These are phyloP conservation scores for Xerus inauris DNA, from an alignment of 2,113 vertebrate genomes.

Conservation along the genomic window DNA sequence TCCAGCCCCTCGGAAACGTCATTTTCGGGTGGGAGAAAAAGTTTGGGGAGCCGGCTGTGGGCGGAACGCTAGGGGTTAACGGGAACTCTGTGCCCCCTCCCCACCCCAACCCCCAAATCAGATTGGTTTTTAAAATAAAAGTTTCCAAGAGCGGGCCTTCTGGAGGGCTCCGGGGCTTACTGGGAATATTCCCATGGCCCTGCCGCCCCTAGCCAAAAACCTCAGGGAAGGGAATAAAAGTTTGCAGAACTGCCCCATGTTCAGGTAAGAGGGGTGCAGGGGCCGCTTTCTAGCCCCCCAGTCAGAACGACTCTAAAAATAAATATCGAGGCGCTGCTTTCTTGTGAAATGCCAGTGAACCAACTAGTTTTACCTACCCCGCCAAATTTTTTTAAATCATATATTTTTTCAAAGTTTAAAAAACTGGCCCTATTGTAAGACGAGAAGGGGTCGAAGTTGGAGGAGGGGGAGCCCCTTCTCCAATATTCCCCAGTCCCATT, in stretches of 20 bases:
- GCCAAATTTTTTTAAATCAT: background rate
- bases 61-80: constrained; percentile 69
- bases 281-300: background rate
- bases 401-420: constrained; percentile 36
- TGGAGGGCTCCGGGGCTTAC: background rate
- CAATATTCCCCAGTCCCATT: background rate
- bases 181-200: background rate
- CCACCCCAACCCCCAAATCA: background rate
- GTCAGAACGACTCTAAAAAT: constrained; percentile 22
- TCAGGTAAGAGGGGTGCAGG: background rate
- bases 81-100: constrained; percentile 36
- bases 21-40: constrained; percentile 30
- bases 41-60: constrained; percentile 52
- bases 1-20: constrained; percentile 29
- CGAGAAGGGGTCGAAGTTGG: background rate
- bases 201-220: background rate
- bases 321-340: constrained; percentile 34
- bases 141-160: constrained; percentile 45
- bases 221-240: constrained; percentile 12
- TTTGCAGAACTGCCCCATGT: background rate
- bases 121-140: constrained; percentile 62
- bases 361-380: background rate
- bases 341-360: background rate
- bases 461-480: background rate
- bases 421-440: background rate